A percentile compares a stretch with the other conserved stretches of the same genome.
phyloP scores from a whole-genome alignment of 2,888 invertebrate genomes.

The Agrotis segetum region DNA sequence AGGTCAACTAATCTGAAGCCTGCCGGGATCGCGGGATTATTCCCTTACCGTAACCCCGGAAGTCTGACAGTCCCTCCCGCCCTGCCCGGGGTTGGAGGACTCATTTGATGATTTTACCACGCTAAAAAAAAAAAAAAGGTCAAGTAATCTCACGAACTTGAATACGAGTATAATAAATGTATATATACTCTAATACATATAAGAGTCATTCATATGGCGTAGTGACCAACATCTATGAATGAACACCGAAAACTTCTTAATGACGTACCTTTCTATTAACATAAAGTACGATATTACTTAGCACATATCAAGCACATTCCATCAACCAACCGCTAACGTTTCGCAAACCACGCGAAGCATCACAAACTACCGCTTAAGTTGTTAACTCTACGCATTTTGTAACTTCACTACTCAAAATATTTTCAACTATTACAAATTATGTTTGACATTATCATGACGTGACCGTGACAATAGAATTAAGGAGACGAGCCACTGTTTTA shows the following conservation, averaged over 20 bases:
- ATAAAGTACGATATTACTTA: conserved; percentile 61
- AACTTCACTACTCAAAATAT: conserved; percentile 63
- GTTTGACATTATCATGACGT: conserved; percentile 66
- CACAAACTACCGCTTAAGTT: conserved; percentile 64
- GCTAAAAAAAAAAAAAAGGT: too few relatives aligned
- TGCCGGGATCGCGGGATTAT: too few relatives aligned
- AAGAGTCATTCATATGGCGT: background rate
- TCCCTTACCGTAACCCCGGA: too few relatives aligned
- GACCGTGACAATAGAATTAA: conserved; percentile 63
- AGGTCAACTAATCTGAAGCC: background rate
- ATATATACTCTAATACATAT: too few relatives aligned
- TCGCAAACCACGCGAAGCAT: conserved; percentile 63
- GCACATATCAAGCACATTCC: conserved; percentile 65
- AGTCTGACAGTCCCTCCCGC: too few relatives aligned
- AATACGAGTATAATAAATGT: background rate
- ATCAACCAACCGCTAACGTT: conserved; percentile 55
- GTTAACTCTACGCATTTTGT: conserved; percentile 63
- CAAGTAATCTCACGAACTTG: background rate
- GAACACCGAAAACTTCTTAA: conserved; percentile 24
- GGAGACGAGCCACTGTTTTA: conserved; percentile 52
- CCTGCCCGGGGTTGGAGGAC: too few relatives aligned
- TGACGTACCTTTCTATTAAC: conserved; percentile 52
- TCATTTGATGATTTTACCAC: too few relatives aligned
- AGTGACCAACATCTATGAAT: conserved; percentile 34
- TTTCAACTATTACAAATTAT: conserved; percentile 64